Evolutionary conservation across 2,888 invertebrate genomes (phyloP), one percentile per base, ranked within the genome.

Genomic region (Drosophila vallismaia): DNA sequence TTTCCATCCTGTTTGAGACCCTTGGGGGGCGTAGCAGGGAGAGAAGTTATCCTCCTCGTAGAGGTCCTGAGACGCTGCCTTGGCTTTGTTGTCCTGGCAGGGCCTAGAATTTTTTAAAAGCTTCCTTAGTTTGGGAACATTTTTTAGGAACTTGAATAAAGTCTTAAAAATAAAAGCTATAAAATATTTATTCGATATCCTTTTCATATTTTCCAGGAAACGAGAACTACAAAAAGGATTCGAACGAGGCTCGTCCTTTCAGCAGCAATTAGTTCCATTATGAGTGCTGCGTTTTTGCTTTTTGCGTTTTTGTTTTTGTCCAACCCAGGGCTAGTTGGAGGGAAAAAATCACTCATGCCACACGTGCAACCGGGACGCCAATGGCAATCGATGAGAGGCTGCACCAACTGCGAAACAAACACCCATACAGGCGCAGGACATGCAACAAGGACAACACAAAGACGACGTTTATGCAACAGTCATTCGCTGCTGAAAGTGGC

Each of bases 391-490:
- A 70, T 64, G 63, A 54, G 70, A 46, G 76, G 70, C 59, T 87
- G 87, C 87, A 81, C 83, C 78, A 75, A 84, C 73, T 78, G 80
- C 80, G 40, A 84, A 78, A 82, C 8, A 58, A 48, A 60, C 50
- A 46, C 40, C 36, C 52, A 36, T 33, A 50, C 52, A 46, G 9
- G 53, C 38, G 48, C 53, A 53, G 46, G 42, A 33, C 51, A 29
- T 75, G 82, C 85, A 82, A 62, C 70, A 72, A 46, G 73, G 73
- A 75, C 83, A 83, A 83, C 77, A 80, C 71, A 88, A 88, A 86
- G 86, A 64, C 88, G 77, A 83, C 82, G 82, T 88, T 83, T 88
- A 88, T 83, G 82, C 82, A 88, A 88, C 82, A 83, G 88, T 88
- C 88, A 83, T 83, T 83, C 88, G 82, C 81, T 42, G 40, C 40